Percentiles rank a stretch among this genome's conserved stretches.
Conservation (phyloP, 2,797 vertebrate genomes). For the Salarias fasciatus region DNA sequence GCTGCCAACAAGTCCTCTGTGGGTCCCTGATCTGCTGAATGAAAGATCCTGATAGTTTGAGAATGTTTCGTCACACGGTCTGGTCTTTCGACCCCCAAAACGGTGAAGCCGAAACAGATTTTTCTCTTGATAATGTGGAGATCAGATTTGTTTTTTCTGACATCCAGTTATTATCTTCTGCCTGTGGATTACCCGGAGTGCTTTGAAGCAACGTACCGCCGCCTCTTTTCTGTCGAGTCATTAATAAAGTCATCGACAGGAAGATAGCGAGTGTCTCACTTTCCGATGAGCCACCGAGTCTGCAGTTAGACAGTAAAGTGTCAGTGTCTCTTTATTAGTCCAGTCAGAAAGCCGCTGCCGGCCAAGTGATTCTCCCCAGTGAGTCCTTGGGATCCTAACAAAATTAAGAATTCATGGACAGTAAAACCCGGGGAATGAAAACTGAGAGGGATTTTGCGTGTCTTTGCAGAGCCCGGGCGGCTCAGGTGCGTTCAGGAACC, state of each 20-base stretch:
- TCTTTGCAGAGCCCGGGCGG: slow-evolving; percentile 5
- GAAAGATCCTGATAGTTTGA: too few relatives aligned
- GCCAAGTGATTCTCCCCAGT: neutral
- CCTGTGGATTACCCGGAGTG: neutral
- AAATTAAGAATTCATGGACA: neutral
- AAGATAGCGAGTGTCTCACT: neutral
- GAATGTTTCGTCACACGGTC: too few relatives aligned
- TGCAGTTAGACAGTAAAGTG: neutral
- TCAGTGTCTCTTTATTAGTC: neutral
- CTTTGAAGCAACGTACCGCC: neutral
- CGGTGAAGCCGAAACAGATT: too few relatives aligned
- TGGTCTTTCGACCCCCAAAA: too few relatives aligned
- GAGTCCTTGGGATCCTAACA: neutral
- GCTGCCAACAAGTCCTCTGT: too few relatives aligned
- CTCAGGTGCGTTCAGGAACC: slow-evolving; percentile 1
- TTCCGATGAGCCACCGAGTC: neutral
- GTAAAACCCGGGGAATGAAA: slow-evolving; percentile 1
- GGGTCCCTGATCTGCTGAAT: too few relatives aligned
- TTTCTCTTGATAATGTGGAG: too few relatives aligned
- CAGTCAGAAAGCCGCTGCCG: neutral
- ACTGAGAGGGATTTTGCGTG: neutral
- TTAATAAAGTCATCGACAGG: neutral
- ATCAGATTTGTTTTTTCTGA: too few relatives aligned
- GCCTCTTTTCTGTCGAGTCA: neutral
- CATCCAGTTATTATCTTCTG: too few relatives aligned